Evolutionary conservation across 2,888 invertebrate genomes (phyloP), one percentile per base, ranked within the genome.

Genomic region (Campoplex nolae): DNA sequence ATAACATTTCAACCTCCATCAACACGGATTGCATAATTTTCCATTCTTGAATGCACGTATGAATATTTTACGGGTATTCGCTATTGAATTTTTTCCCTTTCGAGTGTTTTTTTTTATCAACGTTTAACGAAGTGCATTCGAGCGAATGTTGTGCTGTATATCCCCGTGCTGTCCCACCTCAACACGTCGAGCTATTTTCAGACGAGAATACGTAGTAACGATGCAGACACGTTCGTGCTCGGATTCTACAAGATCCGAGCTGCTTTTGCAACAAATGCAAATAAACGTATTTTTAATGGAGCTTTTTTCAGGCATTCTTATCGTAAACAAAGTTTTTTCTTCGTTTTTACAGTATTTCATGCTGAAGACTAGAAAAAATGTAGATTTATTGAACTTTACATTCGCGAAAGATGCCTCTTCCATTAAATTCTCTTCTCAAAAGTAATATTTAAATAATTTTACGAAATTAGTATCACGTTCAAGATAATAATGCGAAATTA

Each of bases 121-220:
- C 28, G 56, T 16, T 56, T 56, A 54, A 71, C 73, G 35, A 77
- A 74, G 77, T 56, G 62, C 73, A 68, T 58, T 82, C 77, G 58
- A 23, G 18, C 23, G 56, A 54, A 38, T 38, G 71, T 51, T 51
- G 4, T 51, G 71, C n/a, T 51, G 4, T 51, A n/a, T 54, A 65
- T 67, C 77, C 54, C 23, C 35, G 70, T 74, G 56, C 73, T 71
- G 56, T 65, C 28, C 56, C 42, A 77, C 77, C 82, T 51, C 42
- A 65, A 82, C 45, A 76, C 18, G 71, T 68, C 13, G 42, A 35
- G 79, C 67, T 86, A 86, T 83, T 83, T 80, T 86, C 23, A 48
- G 78, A 79, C 76, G 48, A 48, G 67, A 79, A 86, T 54, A 76
- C 58, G 42, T 48, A 65, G 56, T 45, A 28, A 73, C 32, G 76